Base-by-base conservation (phyloP, 2,797 vertebrate species). In the Malacoctenus gilli region DNA sequence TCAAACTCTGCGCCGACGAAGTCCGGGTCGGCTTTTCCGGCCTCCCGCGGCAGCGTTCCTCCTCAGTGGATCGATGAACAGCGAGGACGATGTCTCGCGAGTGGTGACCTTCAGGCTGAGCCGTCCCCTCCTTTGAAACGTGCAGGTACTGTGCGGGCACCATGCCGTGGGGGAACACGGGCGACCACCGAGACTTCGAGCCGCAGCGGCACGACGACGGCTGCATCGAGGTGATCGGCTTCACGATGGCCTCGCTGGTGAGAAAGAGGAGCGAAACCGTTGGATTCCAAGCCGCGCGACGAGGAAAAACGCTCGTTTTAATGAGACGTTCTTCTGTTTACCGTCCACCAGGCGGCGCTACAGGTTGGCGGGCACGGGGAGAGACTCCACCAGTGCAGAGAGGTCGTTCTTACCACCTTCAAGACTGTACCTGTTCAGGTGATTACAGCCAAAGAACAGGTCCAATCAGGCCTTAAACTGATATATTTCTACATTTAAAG, bases 131-230 rank as follows among this genome's bases (percentile, higher is more conserved):
- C n/a, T n/a, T n/a, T n/a, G n/a, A n/a, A n/a, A 10, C 28, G 46
- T 59, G 50, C 18, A 98, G 97, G 91, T 99, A 99, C 88, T 99
- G 97, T 92, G 97, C 96, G 43, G 97, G 97, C 90, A 99, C 97
- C 68, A 96, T 97, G 96, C 97, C 97, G n/a, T 99, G 97, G 97
- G 97, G 97, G 21, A 98, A 98, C 86, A 96, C 97, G 0, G 94
- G 95, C 0, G 96, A 99, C 71, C 97, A 99, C 79, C 91, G 95
- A 47, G 97, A 99, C 81, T 99, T 99, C 54, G 97, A 99, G 59
- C 96, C 97, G n/a, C 97, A 99, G 84, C 92, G 96, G 1, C 97
- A 99, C 0, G 97, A 99, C 16, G 97, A 99, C 32, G 97, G 97
- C 79, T 98, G 95, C 82, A 98, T 99, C 12, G 97, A 99, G 84